Evolutionary conservation across 2,797 vertebrate genomes (phyloP), one percentile per base, ranked within the genome.

Genomic region (Enteromius thamalakanensis): DNA sequence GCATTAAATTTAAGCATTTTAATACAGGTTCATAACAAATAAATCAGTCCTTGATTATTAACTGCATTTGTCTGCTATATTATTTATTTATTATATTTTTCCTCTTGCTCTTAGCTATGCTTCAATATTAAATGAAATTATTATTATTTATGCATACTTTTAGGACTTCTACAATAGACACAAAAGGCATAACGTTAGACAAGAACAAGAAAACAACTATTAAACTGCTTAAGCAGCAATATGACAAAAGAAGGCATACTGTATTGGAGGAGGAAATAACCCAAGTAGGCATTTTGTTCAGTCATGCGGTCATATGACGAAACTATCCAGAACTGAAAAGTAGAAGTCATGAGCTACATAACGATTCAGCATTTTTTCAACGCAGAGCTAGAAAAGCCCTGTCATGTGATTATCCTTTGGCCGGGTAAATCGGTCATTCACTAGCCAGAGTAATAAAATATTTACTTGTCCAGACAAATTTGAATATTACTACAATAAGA

Each of bases 221-320:
- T 32, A 81, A 72, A 32, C 29, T 62, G 34, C 9, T 49, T 47
- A 4, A 23, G 55, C 15, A 34, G 5, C 17, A 14, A 53, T 1
- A 14, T 4, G 3, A 68, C 32, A 49, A 74, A 64, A 74, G 14
- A 2, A 1, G 3, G 1, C 55, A 26, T 49, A 0, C 8, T 40
- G 74, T 74, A 64, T 23, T 19, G n/a, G 14, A 81, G 45, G 42
- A 62, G 55, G 21, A 81, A 64, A 49, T 64, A 71, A 71, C 42
- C 45, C 2, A 64, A 47, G 12, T 2, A 74, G 14, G 0, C 19
- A 7, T 0, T 14, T 19, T 60, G n/a, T 62, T 15, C 26, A 47
- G 26, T 64, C 53, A 34, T 9, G 15, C 1, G 6, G 17, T 71
- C 32, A 80, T 53, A 80, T 60, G n/a, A 58, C 12, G 23, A 19